phyloP scores from a whole-genome alignment of 2,113 vertebrate genomes.

The Scatophagus argus region DNA sequence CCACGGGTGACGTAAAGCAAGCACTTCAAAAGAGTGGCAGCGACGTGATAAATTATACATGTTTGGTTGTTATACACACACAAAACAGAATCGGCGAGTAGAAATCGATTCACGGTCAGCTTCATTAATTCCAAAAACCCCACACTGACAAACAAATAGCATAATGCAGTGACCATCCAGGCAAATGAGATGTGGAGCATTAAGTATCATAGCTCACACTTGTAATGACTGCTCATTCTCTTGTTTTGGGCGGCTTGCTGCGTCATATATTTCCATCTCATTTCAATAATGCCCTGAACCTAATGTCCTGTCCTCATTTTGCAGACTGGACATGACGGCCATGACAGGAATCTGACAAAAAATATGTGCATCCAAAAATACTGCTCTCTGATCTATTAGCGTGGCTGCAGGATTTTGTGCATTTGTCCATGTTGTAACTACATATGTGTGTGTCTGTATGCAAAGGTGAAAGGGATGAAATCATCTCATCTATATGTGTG shows the following conservation, averaged over 20 bases:
- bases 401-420: conserved; percentile 2
- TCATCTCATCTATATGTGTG: neutral
- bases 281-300: conserved; percentile 63
- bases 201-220: neutral
- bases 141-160: conserved; percentile 36
- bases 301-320: no score
- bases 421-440: neutral
- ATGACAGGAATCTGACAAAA: conserved; percentile 23
- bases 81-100: conserved; percentile 34
- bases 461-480: neutral
- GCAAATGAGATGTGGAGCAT: conserved; percentile 32
- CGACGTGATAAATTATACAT: conserved; percentile 38
- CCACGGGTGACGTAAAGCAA: conserved; percentile 4
- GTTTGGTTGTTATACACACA: conserved; percentile 37
- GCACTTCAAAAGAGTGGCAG: conserved; percentile 13
- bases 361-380: conserved; percentile 5
- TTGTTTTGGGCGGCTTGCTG: conserved; percentile 10
- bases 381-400: neutral
- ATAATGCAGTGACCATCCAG: conserved; percentile 3
- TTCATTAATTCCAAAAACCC: conserved; percentile 46
- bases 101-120: conserved; percentile 44
- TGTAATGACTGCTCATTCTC: conserved; percentile 25
- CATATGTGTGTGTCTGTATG: neutral
- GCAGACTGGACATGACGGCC: conserved; percentile 24
- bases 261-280: conserved; percentile 53